Conservation (phyloP, 23 tunicate genomes). For the Halocynthia aurantium region DNA sequence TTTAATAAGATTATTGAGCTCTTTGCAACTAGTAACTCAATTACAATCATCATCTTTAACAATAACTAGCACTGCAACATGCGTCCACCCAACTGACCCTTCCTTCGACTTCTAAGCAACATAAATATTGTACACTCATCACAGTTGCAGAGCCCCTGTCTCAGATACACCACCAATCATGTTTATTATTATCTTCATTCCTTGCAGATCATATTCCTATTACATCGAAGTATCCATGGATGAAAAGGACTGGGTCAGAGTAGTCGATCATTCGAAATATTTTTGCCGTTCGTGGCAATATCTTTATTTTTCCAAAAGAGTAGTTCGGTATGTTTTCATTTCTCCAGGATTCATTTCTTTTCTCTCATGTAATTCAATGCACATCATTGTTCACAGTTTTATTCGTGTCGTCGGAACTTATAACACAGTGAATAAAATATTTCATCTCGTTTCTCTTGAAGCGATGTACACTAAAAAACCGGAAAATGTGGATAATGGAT, state of each 20-base stretch:
- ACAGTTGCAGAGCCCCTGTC: too few species aligned
- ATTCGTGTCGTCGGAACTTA: conserved; percentile 93
- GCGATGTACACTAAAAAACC: conserved; percentile 55
- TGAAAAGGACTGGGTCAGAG: conserved; percentile 71
- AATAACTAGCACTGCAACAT: too few species aligned
- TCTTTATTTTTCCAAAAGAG: conserved; percentile 57
- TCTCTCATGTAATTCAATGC: background rate
- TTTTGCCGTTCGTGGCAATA: conserved; percentile 95
- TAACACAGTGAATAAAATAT: conserved; percentile 78
- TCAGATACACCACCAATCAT: too few species aligned
- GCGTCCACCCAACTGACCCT: too few species aligned
- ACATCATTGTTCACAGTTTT: conserved; percentile 4
- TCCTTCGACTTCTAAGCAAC: too few species aligned
- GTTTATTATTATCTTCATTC: background rate
- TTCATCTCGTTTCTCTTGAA: conserved; percentile 85
- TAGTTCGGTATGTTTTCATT: conserved; percentile 48
- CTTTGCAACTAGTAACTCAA: too few species aligned
- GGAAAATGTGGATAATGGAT: conserved; percentile 32
- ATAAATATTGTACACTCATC: too few species aligned
- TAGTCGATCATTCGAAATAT: conserved; percentile 69
- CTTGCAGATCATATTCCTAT: conserved; percentile 53
- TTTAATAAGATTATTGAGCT: too few species aligned
- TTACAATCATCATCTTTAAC: too few species aligned
- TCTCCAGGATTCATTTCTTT: background rate
- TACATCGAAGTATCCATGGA: conserved; percentile 84